Base-by-base conservation (phyloP, 2,888 invertebrate species). In the Julus scandinavius region DNA sequence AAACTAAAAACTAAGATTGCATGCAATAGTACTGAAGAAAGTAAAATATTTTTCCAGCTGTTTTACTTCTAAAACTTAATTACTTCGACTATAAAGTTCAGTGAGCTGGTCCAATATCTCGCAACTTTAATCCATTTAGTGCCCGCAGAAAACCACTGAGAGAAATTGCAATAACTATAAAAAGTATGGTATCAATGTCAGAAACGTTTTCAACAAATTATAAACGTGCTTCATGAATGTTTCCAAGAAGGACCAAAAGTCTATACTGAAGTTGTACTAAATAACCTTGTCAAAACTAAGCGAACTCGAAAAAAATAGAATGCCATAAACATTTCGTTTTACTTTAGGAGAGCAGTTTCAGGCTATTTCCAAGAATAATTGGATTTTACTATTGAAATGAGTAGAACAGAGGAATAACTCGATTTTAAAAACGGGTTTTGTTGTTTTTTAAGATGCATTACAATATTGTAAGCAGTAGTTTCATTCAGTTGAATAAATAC, bases 191-290 rank as follows among this genome's bases (percentile, higher is more conserved):
- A 63, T 63, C 63, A n/a, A 63, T n/a, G 63, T 63, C 63, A 63
- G 72, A 72, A 72, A 72, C 29, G 72, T 72, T 72, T 72, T 72
- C 72, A 72, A 72, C 72, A 72, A 72, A 72, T 72, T 72, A 72
- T 63, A n/a, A 63, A 63, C 72, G 72, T 20, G 72, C 72, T 72
- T 20, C 29, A n/a, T 72, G 72, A 72, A 72, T 72, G 72, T 72
- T 7, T 20, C 29, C 72, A 29, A 72, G 72, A 72, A n/a, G 5
- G 72, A 58, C 17, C 1, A 58, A 58, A 58, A 58, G 58, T 63
- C 58, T n/a, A n/a, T 13, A 45, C 29, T 6, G 15, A 17, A 54
- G 72, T 2, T 17, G 6, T 29, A 29, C 29, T 72, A 29, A 72
- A 72, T 29, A 72, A 72, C 72, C 29, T 29, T 72, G 72, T 72